Evolutionary conservation across 1,140 invertebrate genomes (phyloP).

Genomic region (Solen grandis): DNA sequence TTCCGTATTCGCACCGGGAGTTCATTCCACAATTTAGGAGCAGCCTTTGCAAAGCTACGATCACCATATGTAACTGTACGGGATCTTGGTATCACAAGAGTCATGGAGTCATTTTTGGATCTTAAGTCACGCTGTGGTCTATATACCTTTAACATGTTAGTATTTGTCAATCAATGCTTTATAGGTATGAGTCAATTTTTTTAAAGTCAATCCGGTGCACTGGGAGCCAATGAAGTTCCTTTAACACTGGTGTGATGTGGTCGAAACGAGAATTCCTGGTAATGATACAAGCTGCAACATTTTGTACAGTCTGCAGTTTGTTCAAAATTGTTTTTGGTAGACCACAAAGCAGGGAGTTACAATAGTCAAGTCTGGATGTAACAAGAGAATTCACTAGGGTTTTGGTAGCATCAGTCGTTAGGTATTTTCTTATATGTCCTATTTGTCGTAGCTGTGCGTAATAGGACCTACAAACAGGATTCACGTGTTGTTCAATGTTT

Average conservation of each 20-base stretch:
- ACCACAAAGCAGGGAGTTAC: too few relatives aligned
- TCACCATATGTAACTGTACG: not conserved
- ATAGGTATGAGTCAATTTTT: not conserved
- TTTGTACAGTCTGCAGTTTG: too few relatives aligned
- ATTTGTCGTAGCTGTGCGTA: conserved; percentile 12
- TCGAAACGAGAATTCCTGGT: not conserved
- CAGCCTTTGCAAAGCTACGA: not conserved
- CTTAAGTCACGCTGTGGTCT: not conserved
- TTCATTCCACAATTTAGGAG: not conserved
- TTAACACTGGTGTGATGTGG: not conserved
- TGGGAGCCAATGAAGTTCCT: not conserved
- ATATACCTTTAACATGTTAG: not conserved
- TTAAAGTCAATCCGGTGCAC: not conserved
- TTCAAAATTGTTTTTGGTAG: too few relatives aligned
- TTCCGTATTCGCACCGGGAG: not conserved
- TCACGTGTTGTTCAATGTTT: conserved; percentile 25
- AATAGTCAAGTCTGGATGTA: conserved; percentile 29
- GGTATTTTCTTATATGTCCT: conserved; percentile 19
- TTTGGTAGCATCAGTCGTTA: conserved; percentile 18
- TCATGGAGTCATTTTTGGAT: not conserved
- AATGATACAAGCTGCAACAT: not conserved
- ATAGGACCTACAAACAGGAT: conserved; percentile 16
- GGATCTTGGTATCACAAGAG: not conserved
- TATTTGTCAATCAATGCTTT: not conserved
- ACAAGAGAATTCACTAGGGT: conserved; percentile 20